phyloP scores from a whole-genome alignment of 2,113 vertebrate species.

The Sylvilagus bachmani region DNA sequence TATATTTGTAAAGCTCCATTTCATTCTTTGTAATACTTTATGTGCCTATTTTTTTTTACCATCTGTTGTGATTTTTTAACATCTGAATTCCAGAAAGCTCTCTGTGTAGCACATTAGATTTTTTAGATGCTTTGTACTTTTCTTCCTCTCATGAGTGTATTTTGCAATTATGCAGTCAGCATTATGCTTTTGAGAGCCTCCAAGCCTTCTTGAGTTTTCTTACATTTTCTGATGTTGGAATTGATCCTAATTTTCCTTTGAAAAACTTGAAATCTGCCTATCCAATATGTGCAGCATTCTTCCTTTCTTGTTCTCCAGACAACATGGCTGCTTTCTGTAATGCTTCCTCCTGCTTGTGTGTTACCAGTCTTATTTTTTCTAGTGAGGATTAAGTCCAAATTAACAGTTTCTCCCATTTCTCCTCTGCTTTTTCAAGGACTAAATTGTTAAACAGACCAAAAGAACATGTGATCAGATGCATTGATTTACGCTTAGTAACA shows the following conservation, averaged over 20 bases:
- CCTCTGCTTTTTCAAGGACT: conserved; percentile 39
- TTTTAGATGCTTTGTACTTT: conserved; percentile 61
- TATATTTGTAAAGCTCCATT: conserved; percentile 50
- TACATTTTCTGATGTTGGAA: conserved; percentile 71
- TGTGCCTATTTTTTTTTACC: conserved; percentile 27
- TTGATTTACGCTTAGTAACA: conserved; percentile 38
- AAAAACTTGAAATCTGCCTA: conserved; percentile 73
- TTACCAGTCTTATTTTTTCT: conserved; percentile 48
- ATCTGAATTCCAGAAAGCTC: conserved; percentile 73
- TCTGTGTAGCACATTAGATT: conserved; percentile 57
- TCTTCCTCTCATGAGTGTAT: conserved; percentile 54
- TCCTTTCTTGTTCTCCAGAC: conserved; percentile 61
- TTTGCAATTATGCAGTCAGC: conserved; percentile 66
- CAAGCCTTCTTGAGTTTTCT: conserved; percentile 44
- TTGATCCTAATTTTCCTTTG: conserved; percentile 73
- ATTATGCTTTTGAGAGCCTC: conserved; percentile 72
- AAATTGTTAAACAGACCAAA: conserved; percentile 32
- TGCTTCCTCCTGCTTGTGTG: neutral
- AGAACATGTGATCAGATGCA: conserved; percentile 39
- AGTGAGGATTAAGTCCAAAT: conserved; percentile 28
- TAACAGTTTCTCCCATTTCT: conserved; percentile 62
- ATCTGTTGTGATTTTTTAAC: conserved; percentile 71
- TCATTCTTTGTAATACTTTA: conserved; percentile 57
- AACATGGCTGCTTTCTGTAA: conserved; percentile 66
- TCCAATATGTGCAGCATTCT: conserved; percentile 66